A percentile compares a stretch with the other conserved stretches of the same genome.
Evolutionary conservation across 2,113 vertebrate species (phyloP).

Genomic region (mouse (Mus musculus)): DNA sequence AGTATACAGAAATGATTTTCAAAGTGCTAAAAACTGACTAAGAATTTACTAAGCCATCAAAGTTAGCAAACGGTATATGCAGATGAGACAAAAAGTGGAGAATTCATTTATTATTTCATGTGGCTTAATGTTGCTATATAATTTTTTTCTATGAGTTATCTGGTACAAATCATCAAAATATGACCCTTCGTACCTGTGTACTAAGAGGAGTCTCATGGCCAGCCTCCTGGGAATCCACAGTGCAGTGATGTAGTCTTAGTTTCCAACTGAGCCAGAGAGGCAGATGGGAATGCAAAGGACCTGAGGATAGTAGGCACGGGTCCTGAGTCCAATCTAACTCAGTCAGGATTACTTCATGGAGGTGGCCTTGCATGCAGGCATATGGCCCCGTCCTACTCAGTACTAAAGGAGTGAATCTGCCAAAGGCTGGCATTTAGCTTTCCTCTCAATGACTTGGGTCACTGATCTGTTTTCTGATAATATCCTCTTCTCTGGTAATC

Average conservation of each 20-base stretch:
- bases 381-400: not conserved
- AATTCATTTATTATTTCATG: not conserved
- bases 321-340: not conserved
- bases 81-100: not conserved
- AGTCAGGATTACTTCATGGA: not conserved
- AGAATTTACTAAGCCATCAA: not conserved
- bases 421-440: not conserved
- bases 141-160: not conserved
- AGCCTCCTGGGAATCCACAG: not conserved
- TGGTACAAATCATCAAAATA: not conserved
- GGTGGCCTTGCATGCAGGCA: not conserved
- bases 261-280: not conserved
- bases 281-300: not conserved
- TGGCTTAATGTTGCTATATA: not conserved
- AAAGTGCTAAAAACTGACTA: not conserved
- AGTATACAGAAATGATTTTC: not conserved
- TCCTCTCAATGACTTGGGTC: constrained; percentile 1
- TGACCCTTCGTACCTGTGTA: not conserved
- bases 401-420: not conserved
- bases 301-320: not conserved
- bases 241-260: not conserved
- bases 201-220: not conserved
- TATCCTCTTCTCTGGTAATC: not conserved
- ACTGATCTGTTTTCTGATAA: not conserved
- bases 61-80: not conserved